A percentile compares a stretch with the other conserved stretches of the same genome.
Evolutionary conservation across 2,113 vertebrate genomes (phyloP).

Genomic region (Acrocephalus arundinaceus): DNA sequence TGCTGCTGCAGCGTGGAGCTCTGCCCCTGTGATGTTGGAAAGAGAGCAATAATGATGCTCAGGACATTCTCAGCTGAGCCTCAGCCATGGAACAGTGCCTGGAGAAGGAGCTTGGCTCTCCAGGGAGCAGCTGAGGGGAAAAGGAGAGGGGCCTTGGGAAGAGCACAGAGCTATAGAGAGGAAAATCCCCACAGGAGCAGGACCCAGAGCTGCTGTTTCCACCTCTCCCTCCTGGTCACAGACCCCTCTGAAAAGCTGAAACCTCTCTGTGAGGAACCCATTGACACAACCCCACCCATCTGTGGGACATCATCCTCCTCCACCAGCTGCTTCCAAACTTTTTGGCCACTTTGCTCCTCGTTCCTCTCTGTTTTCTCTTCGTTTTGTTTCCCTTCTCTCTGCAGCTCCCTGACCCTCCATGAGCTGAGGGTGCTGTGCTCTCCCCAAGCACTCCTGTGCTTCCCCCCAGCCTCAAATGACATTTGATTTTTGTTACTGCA

Average conservation of each 20-base stretch:
- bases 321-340: background rate
- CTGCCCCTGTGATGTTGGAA: background rate
- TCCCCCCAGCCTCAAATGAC: background rate
- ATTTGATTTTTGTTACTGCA: background rate
- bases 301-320: background rate
- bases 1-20: accelerated
- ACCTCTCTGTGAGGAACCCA: background rate
- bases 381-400: background rate
- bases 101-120: background rate
- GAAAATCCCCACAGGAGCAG: background rate
- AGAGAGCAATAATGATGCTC: background rate
- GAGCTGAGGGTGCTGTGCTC: background rate
- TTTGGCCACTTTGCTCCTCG: background rate
- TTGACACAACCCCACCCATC: background rate
- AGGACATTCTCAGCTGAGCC: background rate
- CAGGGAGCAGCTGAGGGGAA: background rate
- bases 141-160: background rate
- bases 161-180: background rate
- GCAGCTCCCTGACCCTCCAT: background rate
- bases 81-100: background rate
- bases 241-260: background rate
- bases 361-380: background rate
- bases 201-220: background rate
- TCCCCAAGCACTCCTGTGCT: background rate
- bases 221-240: background rate